Evolutionary conservation across 2,113 vertebrate species (phyloP), one percentile per base, ranked within the genome.

Genomic region (Neofelis nebulosa): DNA sequence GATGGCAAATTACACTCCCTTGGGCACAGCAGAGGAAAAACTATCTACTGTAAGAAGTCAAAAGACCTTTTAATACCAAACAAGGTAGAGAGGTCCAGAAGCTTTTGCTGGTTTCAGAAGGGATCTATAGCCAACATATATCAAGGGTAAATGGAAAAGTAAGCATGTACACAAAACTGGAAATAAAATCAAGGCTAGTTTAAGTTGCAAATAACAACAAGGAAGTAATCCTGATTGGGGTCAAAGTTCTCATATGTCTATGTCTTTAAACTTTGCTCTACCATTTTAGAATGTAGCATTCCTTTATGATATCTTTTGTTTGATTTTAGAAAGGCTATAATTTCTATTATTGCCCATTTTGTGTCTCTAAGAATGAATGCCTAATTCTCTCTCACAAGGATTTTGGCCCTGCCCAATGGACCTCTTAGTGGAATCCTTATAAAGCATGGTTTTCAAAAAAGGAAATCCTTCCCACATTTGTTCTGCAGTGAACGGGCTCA

Each of bases 371-470:
- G 33, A 78, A 91, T 9, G 21, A 96, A 97, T 41, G 13, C 29
- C 65, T 89, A 29, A 7, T 66, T 92, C 84, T 88, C 74, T 94
- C 73, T 91, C 36, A 89, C 68, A 29, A 91, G 27, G 29, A 84
- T 86, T 81, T 65, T 84, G 57, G 76, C 76, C 57, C 33, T 85
- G 94, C 38, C 68, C 94, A 73, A 61, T 63, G 48, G 57, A 63
- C 52, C 63, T 74, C 83, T 83, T 55, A 63, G 31, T 94, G 78
- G 71, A 96, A 93, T 55, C 71, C 57, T 91, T 69, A 79, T 45
- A 92, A 73, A 96, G 45, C 65, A 80, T 21, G 74, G 29, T 85
- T 96, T 94, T 97, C 88, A 66, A 78, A 89, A 87, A 89, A 95
- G 79, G 48, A 89, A 79, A 81, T 83, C 19, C 66, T 55, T 57